Evolutionary conservation across 2,888 invertebrate genomes (phyloP).

Genomic region (Brachynemurus nebulosus): DNA sequence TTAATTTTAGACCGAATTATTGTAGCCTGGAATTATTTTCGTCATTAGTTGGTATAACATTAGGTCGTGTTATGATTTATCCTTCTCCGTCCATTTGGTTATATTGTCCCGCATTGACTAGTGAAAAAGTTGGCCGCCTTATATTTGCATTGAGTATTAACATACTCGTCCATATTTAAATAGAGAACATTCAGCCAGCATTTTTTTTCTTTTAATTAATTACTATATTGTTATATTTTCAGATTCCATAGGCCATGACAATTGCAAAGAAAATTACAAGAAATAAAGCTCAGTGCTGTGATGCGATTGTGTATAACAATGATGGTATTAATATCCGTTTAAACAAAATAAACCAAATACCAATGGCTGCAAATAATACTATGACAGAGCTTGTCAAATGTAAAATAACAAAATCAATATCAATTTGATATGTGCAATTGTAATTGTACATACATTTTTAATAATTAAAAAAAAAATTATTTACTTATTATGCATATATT

Average conservation of each 20-base stretch:
- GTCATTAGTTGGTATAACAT: too few relatives aligned
- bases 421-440: background rate
- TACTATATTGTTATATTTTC: conserved; percentile 29
- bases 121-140: too few relatives aligned
- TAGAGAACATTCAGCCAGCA: too few relatives aligned
- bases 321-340: conserved; percentile 1
- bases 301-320: conserved; percentile 21
- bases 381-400: background rate
- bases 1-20: too few relatives aligned
- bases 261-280: conserved; percentile 39
- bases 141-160: too few relatives aligned
- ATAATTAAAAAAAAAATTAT: background rate
- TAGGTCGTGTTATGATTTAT: too few relatives aligned
- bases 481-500: background rate
- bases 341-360: background rate
- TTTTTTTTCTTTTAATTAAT: too few relatives aligned
- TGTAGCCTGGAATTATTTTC: too few relatives aligned
- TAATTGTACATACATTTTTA: background rate
- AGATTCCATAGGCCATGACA: conserved; percentile 72
- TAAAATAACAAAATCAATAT: background rate
- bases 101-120: too few relatives aligned
- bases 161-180: too few relatives aligned
- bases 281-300: conserved; percentile 32
- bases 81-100: too few relatives aligned
- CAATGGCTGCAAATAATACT: background rate